Percentiles rank a stretch among this genome's conserved stretches.
phyloP scores from a whole-genome alignment of 2,888 invertebrate species.

The Aquatica leii region DNA sequence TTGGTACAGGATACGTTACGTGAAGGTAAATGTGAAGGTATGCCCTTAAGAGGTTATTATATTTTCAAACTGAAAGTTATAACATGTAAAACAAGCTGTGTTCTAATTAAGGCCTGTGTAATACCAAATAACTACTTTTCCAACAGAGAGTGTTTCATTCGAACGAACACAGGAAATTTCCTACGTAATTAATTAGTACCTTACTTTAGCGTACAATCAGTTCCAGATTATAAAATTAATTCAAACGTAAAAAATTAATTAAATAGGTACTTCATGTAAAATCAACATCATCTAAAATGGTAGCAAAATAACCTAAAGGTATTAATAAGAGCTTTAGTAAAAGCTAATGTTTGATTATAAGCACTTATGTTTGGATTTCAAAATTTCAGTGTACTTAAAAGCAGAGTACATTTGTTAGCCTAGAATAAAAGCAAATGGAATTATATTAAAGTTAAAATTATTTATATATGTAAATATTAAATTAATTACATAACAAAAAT shows the following conservation, averaged over 20 bases:
- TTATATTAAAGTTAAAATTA: too few species aligned
- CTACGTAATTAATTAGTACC: background rate
- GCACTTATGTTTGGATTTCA: constrained; percentile 5
- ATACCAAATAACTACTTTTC: background rate
- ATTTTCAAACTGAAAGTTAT: too few species aligned
- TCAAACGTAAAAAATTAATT: constrained; percentile 3
- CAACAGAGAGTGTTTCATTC: background rate
- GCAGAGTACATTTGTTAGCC: too few species aligned
- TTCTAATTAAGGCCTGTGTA: background rate
- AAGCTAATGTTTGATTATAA: background rate
- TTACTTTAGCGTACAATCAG: background rate
- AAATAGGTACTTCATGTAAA: background rate
- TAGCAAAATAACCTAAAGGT: constrained; percentile 5
- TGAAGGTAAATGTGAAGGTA: too few species aligned
- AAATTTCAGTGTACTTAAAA: background rate
- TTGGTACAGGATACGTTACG: too few species aligned
- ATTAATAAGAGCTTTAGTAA: constrained; percentile 7
- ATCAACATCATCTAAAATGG: background rate
- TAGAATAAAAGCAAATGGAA: too few species aligned
- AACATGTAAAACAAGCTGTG: background rate
- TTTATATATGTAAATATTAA: too few species aligned
- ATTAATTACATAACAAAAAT: too few species aligned
- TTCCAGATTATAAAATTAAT: background rate
- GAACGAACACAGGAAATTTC: background rate
- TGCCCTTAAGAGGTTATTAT: too few species aligned